These are phyloP conservation scores for Agriotes lineatus DNA, from an alignment of 2,888 invertebrate species.

Conservation along the genomic window DNA sequence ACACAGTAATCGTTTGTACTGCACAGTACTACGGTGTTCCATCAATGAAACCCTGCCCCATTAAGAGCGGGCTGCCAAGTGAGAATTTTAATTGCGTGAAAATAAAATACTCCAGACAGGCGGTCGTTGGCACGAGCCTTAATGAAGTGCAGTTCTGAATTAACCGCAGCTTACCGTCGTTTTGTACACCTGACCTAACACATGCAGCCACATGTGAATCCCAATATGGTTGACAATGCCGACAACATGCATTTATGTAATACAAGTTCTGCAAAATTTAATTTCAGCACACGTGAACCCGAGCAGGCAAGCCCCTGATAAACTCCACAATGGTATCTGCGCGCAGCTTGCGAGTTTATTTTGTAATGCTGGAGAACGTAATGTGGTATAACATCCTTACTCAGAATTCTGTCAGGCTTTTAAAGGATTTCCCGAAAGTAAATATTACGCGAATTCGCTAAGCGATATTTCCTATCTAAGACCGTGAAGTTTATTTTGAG, in stretches of 20 bases:
- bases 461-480: not conserved
- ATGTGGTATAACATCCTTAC: slow-evolving; percentile 21
- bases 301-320: slow-evolving; percentile 19
- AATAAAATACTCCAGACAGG: slow-evolving; percentile 28
- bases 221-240: slow-evolving; percentile 36
- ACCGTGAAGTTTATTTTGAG: not conserved
- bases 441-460: not conserved
- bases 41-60: slow-evolving; percentile 28
- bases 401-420: not conserved
- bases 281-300: slow-evolving; percentile 36
- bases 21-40: not conserved
- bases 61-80: slow-evolving; percentile 25
- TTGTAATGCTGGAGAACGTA: slow-evolving; percentile 18
- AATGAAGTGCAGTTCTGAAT: slow-evolving; percentile 39
- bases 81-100: slow-evolving; percentile 34
- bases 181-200: slow-evolving; percentile 40
- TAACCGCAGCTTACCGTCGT: slow-evolving; percentile 26
- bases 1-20: not conserved
- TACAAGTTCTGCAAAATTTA: slow-evolving; percentile 39
- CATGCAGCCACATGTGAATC: slow-evolving; percentile 40
- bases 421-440: slow-evolving; percentile 19
- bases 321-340: slow-evolving; percentile 21
- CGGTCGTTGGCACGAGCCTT: slow-evolving; percentile 38
- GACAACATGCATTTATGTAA: slow-evolving; percentile 38
- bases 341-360: slow-evolving; percentile 24